phyloP scores from a whole-genome alignment of 2,797 vertebrate species.

The Bovichtus variegatus region DNA sequence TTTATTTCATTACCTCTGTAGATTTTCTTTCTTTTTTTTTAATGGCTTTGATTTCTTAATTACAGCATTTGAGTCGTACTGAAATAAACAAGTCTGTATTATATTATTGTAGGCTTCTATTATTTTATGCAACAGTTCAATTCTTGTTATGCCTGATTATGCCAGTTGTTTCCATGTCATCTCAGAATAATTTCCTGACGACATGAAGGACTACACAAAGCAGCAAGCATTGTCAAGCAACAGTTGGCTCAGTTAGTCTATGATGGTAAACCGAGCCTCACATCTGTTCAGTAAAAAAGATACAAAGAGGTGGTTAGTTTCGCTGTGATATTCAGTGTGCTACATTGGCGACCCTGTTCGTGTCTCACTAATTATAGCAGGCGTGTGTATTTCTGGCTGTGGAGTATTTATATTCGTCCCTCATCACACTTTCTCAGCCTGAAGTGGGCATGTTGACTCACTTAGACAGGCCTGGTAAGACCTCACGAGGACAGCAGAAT shows the following conservation, averaged over 20 bases:
- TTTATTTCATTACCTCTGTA: slow-evolving; percentile 12
- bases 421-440: slow-evolving; percentile 80
- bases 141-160: neutral
- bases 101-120: neutral
- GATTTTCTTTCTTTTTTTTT: too few relatives aligned
- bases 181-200: slow-evolving; percentile 1
- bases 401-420: slow-evolving; percentile 85
- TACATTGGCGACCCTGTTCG: slow-evolving; percentile 87
- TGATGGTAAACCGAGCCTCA: slow-evolving; percentile 41
- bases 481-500: slow-evolving; percentile 42
- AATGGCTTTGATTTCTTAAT: neutral
- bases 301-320: slow-evolving; percentile 60
- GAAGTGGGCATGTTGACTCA: slow-evolving; percentile 77
- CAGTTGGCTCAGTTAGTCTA: slow-evolving; percentile 37
- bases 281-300: slow-evolving; percentile 54
- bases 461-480: slow-evolving; percentile 72
- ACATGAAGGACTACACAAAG: slow-evolving; percentile 17
- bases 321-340: slow-evolving; percentile 82
- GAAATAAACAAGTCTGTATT: neutral
- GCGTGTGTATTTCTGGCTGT: slow-evolving; percentile 81
- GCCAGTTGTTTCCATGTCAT: slow-evolving; percentile 10
- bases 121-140: slow-evolving; percentile 1
- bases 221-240: slow-evolving; percentile 36
- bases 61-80: neutral
- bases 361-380: slow-evolving; percentile 87